Evolutionary conservation across 2,888 invertebrate genomes (phyloP).

Genomic region (Pharmacophagus antenor): DNA sequence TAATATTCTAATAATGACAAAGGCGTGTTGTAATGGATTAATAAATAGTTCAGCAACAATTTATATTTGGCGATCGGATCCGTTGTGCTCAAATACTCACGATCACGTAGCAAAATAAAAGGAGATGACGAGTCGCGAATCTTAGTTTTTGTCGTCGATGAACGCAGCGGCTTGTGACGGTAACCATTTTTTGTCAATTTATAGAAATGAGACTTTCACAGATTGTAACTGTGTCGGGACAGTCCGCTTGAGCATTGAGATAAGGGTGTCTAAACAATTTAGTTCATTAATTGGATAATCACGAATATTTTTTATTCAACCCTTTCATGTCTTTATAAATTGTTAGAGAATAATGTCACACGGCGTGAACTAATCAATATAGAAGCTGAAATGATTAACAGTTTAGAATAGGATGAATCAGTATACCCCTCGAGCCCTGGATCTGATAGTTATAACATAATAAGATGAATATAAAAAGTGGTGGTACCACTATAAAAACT

Average conservation of each 20-base stretch:
- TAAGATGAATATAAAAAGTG: too few species aligned
- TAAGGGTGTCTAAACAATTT: constrained; percentile 16
- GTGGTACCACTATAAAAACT: too few species aligned
- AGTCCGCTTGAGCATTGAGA: constrained; percentile 18
- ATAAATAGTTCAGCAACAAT: background rate
- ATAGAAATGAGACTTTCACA: constrained; percentile 30
- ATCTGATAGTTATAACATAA: too few species aligned
- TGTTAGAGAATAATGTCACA: too few species aligned
- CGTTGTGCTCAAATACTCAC: constrained; percentile 17
- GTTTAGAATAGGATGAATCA: too few species aligned
- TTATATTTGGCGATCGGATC: background rate
- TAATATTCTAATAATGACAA: too few species aligned
- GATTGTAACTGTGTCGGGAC: constrained; percentile 21
- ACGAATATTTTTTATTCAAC: background rate
- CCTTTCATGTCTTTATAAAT: too few species aligned
- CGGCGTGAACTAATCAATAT: too few species aligned
- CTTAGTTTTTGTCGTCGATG: constrained; percentile 2
- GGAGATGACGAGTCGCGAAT: constrained; percentile 11
- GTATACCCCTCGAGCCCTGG: too few species aligned
- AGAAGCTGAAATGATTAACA: too few species aligned
- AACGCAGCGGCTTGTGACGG: constrained; percentile 9
- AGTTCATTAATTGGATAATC: constrained; percentile 3
- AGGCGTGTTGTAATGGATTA: background rate
- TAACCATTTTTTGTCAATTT: constrained; percentile 31
- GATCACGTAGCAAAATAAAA: constrained; percentile 16